phyloP scores from a whole-genome alignment of 2,797 vertebrate species.

The Notoglanidium macrostoma region DNA sequence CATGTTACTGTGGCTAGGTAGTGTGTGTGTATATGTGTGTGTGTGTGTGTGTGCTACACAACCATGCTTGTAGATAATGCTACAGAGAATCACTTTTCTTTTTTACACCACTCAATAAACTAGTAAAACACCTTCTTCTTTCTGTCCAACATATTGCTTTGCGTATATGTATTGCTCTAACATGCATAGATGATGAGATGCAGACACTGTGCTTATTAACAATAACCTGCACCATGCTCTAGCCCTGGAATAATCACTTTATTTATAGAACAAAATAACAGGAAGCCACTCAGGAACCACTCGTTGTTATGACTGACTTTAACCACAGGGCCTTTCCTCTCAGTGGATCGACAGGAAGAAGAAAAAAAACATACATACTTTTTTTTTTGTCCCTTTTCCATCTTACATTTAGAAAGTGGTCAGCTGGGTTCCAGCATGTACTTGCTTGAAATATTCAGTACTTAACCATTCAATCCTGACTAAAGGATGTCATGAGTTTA shows the following conservation, averaged over 20 bases:
- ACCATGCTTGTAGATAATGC: constrained; percentile 27
- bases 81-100: constrained; percentile 25
- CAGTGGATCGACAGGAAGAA: background rate
- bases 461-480: constrained; percentile 46
- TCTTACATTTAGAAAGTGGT: constrained; percentile 22
- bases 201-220: constrained; percentile 6
- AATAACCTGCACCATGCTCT: constrained; percentile 34
- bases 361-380: background rate
- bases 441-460: constrained; percentile 17
- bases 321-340: constrained; percentile 11
- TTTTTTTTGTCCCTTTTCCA: background rate
- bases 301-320: constrained; percentile 16
- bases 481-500: constrained; percentile 59
- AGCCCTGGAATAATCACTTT: constrained; percentile 42
- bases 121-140: background rate
- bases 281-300: constrained; percentile 21
- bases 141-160: constrained; percentile 26
- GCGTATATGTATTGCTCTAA: constrained; percentile 27
- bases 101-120: constrained; percentile 25
- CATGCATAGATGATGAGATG: constrained; percentile 31
- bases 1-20: constrained; percentile 30
- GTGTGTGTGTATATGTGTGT: constrained; percentile 7
- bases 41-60: constrained; percentile 34
- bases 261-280: constrained; percentile 29
- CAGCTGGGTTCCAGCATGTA: constrained; percentile 25